Evolutionary conservation across 2,888 invertebrate species (phyloP).

Genomic region (Nomada flava): DNA sequence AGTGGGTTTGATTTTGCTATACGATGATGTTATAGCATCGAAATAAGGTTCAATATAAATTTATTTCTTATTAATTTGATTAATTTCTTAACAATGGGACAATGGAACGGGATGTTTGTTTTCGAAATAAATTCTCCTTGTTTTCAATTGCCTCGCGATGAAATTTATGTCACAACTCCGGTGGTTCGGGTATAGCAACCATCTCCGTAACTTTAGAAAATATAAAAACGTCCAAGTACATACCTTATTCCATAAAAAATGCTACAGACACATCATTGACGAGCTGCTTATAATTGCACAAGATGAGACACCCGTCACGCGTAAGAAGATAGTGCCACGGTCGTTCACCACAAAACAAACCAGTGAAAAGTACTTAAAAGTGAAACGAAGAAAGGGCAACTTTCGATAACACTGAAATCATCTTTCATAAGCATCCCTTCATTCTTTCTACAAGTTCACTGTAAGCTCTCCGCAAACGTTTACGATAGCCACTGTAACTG

Average conservation of each 20-base stretch:
- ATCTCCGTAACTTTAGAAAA: no score
- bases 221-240: not conserved
- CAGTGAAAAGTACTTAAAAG: slow-evolving; percentile 1
- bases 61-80: no score
- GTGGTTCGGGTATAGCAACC: no score
- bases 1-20: no score
- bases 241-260: slow-evolving; percentile 7
- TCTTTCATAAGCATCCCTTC: not conserved
- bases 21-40: no score
- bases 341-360: slow-evolving; percentile 2
- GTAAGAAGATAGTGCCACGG: not conserved
- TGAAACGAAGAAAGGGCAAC: not conserved
- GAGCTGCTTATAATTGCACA: slow-evolving; percentile 2
- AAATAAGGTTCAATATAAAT: no score
- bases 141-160: no score
- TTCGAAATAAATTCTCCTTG: no score
- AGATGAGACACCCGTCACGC: not conserved
- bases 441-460: not conserved
- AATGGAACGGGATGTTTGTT: no score
- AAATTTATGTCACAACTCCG: no score
- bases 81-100: no score
- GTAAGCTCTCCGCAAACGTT: not conserved
- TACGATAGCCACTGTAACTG: not conserved
- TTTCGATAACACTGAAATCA: not conserved
- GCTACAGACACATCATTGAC: not conserved